Conservation (phyloP, 2,888 invertebrate genomes). For the Sinotaia quadrata region DNA sequence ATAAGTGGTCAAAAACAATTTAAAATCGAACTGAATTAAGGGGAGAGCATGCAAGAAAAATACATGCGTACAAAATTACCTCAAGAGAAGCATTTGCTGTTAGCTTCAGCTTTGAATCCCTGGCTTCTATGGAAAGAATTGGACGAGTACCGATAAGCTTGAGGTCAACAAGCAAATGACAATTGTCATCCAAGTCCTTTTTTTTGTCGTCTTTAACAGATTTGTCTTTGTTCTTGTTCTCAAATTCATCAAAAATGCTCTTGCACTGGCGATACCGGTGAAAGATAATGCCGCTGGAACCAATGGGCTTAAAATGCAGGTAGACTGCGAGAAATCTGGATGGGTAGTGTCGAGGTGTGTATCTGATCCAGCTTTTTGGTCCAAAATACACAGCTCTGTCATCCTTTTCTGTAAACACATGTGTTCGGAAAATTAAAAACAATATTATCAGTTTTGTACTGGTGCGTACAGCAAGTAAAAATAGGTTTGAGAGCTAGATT, state of each 20-base stretch:
- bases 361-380: constrained; percentile 35
- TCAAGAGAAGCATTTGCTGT: constrained; percentile 8
- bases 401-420: constrained; percentile 29
- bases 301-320: constrained; percentile 37
- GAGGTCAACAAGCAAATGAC: constrained; percentile 10
- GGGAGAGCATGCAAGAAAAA: too few relatives aligned
- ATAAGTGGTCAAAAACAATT: too few relatives aligned
- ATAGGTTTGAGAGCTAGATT: too few relatives aligned
- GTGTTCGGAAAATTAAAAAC: too few relatives aligned
- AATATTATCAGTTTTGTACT: too few relatives aligned
- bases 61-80: not conserved
- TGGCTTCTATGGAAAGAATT: not conserved
- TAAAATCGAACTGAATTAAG: too few relatives aligned
- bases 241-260: constrained; percentile 16
- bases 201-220: not conserved
- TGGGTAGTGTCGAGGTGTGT: constrained; percentile 20
- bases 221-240: not conserved
- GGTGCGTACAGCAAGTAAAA: too few relatives aligned
- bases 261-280: constrained; percentile 30
- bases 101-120: constrained; percentile 8
- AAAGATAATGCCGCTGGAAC: constrained; percentile 33
- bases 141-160: not conserved
- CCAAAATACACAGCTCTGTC: constrained; percentile 34
- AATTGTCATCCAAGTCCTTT: constrained; percentile 7
- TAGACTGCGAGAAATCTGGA: constrained; percentile 37